Base-by-base conservation (phyloP, 2,888 invertebrate species). In the Aphidius colemani region DNA sequence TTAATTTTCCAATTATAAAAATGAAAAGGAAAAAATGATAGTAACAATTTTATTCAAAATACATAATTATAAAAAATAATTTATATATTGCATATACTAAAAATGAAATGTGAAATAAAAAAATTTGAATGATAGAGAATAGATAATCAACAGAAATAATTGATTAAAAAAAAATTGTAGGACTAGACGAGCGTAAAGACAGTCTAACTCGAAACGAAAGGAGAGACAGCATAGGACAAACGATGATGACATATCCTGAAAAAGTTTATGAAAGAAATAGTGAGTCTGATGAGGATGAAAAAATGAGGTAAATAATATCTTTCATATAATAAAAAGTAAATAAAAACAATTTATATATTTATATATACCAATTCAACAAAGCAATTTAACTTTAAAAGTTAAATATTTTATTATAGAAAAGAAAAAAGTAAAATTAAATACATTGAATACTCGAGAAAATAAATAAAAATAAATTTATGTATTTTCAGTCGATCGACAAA, bases 131-230 rank as follows among this genome's bases (percentile, higher is more conserved):
- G 7, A 30, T 39, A 53, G 9, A 45, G 7, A 41, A 13, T 30
- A 13, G 9, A 45, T 9, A 44, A 18, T 13, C 3, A 8, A 44
- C 10, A 6, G 30, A 50, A 11, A 5, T 40, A 58, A 57, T 62
- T 48, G 61, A 58, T 50, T 11, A 7, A 45, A 61, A 58, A 63
- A 72, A 70, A 70, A 70, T 72, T 70, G 58, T 69, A 79, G 80
- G 79, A 71, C 80, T 85, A 81, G 82, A 85, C 72, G 81, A 81
- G 70, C 85, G 88, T 69, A 88, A 88, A 78, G 86, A 85, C 73
- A 88, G 88, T 76, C 64, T 68, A 30, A 53, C n/a, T 45, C 65
- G 65, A 58, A 82, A 85, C 72, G 81, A 81, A 70, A 85, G 88
- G 69, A 88, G 88, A 78, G 86, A 85, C 72, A 88, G 88, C 76